Conservation (phyloP, 2,113 vertebrate genomes). For the Onychostoma macrolepis region DNA sequence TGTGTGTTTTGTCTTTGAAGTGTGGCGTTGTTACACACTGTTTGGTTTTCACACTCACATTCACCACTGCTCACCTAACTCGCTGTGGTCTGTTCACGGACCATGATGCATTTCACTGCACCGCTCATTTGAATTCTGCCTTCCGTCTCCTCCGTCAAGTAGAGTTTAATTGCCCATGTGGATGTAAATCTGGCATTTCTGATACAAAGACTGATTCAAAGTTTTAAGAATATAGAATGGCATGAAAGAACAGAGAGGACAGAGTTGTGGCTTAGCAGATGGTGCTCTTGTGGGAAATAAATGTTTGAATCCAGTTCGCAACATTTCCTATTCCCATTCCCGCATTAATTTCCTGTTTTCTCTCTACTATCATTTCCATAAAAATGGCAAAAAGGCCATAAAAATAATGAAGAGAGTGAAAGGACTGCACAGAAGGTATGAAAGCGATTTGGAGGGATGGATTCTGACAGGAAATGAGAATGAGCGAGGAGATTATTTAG, state of each 20-base stretch:
- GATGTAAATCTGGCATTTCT: conserved; percentile 8
- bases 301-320: background rate
- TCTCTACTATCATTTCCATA: conserved; percentile 10
- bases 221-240: background rate
- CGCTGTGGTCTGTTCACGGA: conserved; percentile 52
- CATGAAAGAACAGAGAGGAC: background rate
- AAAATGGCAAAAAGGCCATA: conserved; percentile 16
- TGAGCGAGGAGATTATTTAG: conserved; percentile 30
- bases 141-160: conserved; percentile 16
- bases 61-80: conserved; percentile 56
- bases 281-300: no score
- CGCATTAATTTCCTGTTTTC: conserved; percentile 9
- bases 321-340: background rate
- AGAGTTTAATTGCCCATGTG: conserved; percentile 38
- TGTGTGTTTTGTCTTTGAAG: conserved; percentile 33
- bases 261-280: background rate
- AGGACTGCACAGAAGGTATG: conserved; percentile 1
- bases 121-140: conserved; percentile 51
- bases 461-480: conserved; percentile 10
- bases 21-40: conserved; percentile 38
- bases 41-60: conserved; percentile 54
- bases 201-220: background rate
- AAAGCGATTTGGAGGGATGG: conserved; percentile 13
- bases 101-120: conserved; percentile 59
- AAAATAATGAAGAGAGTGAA: background rate